Base-by-base conservation (phyloP, 1,140 invertebrate species). In the Trichonephila inaurata region DNA sequence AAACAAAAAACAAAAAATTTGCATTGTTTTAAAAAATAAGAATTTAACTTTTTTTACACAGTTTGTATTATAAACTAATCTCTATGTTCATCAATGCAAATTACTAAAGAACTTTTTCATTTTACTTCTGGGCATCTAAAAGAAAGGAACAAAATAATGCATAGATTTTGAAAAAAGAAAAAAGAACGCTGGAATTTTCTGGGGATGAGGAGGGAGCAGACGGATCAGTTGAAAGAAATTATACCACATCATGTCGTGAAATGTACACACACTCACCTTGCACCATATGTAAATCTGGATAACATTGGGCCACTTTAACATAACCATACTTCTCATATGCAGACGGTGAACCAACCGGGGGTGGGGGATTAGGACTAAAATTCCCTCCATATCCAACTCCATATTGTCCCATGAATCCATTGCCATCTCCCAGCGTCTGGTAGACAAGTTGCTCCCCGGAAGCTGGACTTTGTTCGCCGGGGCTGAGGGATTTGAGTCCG, bases 351-450 rank as follows among this genome's bases (percentile, higher is more conserved):
- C 28, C 89, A 2, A 81, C 89, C 0, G 62, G 40, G 6, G 77
- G 18, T 19, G 90, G 18, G 4, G 28, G 88, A 21, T 60, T n/a
- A 14, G 90, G 24, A 28, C 77, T 92, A 24, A 44, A 83, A 24
- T 33, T 66, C 16, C 64, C 62, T 0, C 21, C 2, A 24, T 91
- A 91, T 12, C 64, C 24, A 33, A 89, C 66, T 10, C 40, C 90
- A 19, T 87, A 86, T 62, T 86, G 83, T 12, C 64, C 62, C 58
- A 87, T 82, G 33, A 69, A 86, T 18, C 91, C 83, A 61, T 82
- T 82, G 40, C 83, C 66, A 62, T 92, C 91, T 12, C 91, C 91
- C 19, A 92, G 91, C 5, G 91, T 92, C 19, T 92, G 91, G 64
- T 92, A 92, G 0, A 92, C 91, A 2, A 87, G 51, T 19, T 66